Conservation (phyloP, 2,113 vertebrate genomes). For the Symphodus melops region DNA sequence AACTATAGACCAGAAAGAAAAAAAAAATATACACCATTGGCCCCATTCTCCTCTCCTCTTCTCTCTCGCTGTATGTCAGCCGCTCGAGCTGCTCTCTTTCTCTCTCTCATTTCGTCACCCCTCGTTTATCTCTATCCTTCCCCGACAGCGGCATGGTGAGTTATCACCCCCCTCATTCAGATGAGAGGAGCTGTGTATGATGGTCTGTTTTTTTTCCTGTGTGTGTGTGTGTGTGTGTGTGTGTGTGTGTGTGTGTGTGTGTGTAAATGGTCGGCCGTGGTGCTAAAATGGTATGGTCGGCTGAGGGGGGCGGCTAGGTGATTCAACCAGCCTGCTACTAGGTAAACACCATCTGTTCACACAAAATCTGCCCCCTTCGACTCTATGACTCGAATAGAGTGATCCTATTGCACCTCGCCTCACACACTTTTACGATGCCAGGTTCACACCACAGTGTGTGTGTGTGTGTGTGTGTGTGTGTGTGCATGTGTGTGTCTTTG, state of each 20-base stretch:
- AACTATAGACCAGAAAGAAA: constrained; percentile 87
- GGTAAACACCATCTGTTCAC: constrained; percentile 96
- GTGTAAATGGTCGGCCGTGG: constrained; percentile 26
- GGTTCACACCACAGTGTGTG: constrained; percentile 60
- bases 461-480: constrained; percentile 23
- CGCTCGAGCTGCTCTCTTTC: constrained; percentile 70
- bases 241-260: constrained; percentile 17
- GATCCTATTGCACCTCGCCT: constrained; percentile 83
- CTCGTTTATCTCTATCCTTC: constrained; percentile 70
- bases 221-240: constrained; percentile 14
- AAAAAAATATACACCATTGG: constrained; percentile 77
- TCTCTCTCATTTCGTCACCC: constrained; percentile 72
- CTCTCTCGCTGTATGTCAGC: constrained; percentile 41
- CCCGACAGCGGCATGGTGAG: constrained; percentile 74
- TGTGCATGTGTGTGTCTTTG: constrained; percentile 18
- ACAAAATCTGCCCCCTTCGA: constrained; percentile 54
- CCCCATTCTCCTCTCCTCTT: constrained; percentile 83
- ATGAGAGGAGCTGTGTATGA: constrained; percentile 75
- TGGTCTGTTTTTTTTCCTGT: constrained; percentile 35
- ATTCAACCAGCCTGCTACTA: constrained; percentile 89
- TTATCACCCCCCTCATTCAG: constrained; percentile 79
- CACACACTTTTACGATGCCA: constrained; percentile 75
- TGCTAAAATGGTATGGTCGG: constrained; percentile 76
- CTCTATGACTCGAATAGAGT: constrained; percentile 69
- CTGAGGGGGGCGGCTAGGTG: constrained; percentile 82